phyloP scores from a whole-genome alignment of 2,113 vertebrate species.

The Xyliphius kryptos region DNA sequence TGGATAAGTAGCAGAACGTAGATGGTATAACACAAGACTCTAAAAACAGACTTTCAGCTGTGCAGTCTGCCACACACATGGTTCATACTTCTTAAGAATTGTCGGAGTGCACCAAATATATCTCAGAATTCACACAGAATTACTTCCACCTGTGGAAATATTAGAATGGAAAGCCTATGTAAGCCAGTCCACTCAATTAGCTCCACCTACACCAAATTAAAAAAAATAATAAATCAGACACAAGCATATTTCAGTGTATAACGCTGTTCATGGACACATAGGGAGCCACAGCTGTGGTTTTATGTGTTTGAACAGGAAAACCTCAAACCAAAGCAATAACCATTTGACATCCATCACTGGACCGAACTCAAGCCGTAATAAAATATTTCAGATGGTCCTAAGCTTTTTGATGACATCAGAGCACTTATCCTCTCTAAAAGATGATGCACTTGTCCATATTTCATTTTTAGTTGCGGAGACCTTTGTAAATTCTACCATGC shows the following conservation, averaged over 20 bases:
- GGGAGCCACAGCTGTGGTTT: not conserved
- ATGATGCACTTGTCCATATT: not conserved
- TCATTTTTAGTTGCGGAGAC: too few relatives aligned
- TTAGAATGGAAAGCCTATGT: conserved; percentile 21
- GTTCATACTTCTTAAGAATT: conserved; percentile 19
- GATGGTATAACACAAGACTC: conserved; percentile 17
- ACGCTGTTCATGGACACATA: conserved; percentile 7
- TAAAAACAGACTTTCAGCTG: conserved; percentile 49
- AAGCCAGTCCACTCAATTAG: conserved; percentile 15
- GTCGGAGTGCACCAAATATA: conserved; percentile 32
- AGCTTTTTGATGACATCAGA: conserved; percentile 11
- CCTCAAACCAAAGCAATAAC: conserved; percentile 18
- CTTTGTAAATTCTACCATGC: too few relatives aligned
- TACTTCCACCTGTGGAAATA: conserved; percentile 35
- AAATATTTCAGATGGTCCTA: conserved; percentile 2
- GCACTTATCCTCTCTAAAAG: conserved; percentile 12
- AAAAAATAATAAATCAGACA: conserved; percentile 7
- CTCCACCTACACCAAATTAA: conserved; percentile 15
- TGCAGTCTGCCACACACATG: conserved; percentile 23
- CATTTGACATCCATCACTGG: conserved; percentile 3
- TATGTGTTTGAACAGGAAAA: conserved; percentile 16
- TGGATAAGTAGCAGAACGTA: conserved; percentile 15
- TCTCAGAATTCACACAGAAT: conserved; percentile 5
- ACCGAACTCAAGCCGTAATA: conserved; percentile 23
- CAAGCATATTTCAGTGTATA: not conserved